Evolutionary conservation across 2,888 invertebrate species (phyloP), one percentile per base, ranked within the genome.

Genomic region (Heliothis peltigera): DNA sequence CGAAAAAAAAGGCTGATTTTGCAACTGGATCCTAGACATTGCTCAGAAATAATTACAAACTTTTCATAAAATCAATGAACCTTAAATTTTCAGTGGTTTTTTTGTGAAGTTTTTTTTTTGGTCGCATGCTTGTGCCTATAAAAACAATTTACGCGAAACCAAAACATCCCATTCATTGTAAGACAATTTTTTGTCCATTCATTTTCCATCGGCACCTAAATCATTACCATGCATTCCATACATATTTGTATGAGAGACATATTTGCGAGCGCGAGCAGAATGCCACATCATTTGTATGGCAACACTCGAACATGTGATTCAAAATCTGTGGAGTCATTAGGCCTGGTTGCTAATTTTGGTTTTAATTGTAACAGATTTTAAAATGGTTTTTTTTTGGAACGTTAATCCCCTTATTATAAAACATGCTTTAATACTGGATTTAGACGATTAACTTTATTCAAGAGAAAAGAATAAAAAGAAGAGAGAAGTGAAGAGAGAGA

Each of bases 281-380:
- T 91, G 83, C 90, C 91, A 79, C 81, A 86, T 91, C 90, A 91
- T 91, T 91, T 89, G 86, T 86, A 79, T 65, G 65, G 70, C 65
- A 75, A 73, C 73, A 75, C n/a, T 64, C 65, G 62, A 66, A 74
- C 74, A 74, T 32, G 61, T 73, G 77, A 57, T 22, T 43, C 43
- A 22, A 62, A 60, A 72, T 59, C 35, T 76, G 61, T 51, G 18
- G 22, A 43, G 46, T 71, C 78, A 76, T 77, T 81, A 80, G 68
- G 44, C 28, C 43, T 64, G 15, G 7, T 48, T 32, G 60, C 66
- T 67, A 70, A 77, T 81, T 72, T 55, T 66, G 46, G 17, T 8
- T 48, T 64, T 78, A 78, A 77, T 80, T 81, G 59, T 47, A 55
- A 17, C 7, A 60, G 10, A 57, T 19, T 60, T 70, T 53, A 6